Conservation (phyloP, 1,140 invertebrate genomes). For the Drosophila willistoni region DNA sequence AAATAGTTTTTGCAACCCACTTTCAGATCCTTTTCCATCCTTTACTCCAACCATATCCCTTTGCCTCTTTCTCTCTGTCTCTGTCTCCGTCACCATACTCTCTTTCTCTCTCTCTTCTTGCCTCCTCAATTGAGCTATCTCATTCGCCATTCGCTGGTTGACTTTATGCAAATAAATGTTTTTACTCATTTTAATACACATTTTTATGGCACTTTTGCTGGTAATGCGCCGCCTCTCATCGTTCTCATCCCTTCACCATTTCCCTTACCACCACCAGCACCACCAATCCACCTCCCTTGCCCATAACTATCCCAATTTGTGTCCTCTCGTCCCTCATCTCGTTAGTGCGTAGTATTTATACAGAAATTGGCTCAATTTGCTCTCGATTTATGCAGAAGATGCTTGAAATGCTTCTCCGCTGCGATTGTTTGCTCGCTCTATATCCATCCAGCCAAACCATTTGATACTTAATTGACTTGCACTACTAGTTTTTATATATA, state of each 20-base stretch:
- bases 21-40: conserved; percentile 14
- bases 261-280: too few species aligned
- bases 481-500: conserved; percentile 37
- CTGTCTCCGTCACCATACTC: too few species aligned
- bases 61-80: not conserved
- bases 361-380: conserved; percentile 79
- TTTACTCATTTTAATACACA: conserved; percentile 82
- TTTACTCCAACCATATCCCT: not conserved
- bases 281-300: not conserved
- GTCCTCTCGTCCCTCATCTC: conserved; percentile 62
- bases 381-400: conserved; percentile 77
- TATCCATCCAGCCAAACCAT: conserved; percentile 57
- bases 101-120: conserved; percentile 6
- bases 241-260: conserved; percentile 4
- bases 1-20: conserved; percentile 70
- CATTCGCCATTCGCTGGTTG: conserved; percentile 50
- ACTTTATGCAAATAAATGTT: conserved; percentile 81
- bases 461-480: conserved; percentile 81
- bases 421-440: conserved; percentile 73
- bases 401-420: conserved; percentile 65
- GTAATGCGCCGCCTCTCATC: conserved; percentile 63
- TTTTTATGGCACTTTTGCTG: conserved; percentile 78
- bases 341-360: conserved; percentile 78
- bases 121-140: conserved; percentile 53
- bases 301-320: conserved; percentile 37